phyloP scores from a whole-genome alignment of 2,888 invertebrate genomes.

The Eretmocerus hayati region DNA sequence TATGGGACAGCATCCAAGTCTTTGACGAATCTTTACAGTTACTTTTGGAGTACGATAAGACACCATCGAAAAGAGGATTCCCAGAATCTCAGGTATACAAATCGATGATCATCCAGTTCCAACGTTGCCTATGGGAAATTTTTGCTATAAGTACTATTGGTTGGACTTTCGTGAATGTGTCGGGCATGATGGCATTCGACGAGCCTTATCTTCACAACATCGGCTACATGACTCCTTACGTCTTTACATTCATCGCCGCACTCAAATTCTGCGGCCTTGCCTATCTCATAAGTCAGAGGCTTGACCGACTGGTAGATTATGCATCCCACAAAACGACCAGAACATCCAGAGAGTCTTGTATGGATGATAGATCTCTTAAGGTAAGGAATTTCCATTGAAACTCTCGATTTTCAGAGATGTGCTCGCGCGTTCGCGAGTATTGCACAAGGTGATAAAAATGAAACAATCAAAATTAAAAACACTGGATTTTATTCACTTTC shows the following conservation, averaged over 20 bases:
- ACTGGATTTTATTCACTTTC: too few relatives aligned
- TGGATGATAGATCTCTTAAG: too few relatives aligned
- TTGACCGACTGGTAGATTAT: slow-evolving; percentile 34
- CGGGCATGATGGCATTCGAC: slow-evolving; percentile 34
- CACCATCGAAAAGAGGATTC: slow-evolving; percentile 24
- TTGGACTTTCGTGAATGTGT: slow-evolving; percentile 31
- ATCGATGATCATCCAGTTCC: neutral
- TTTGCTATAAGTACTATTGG: slow-evolving; percentile 21
- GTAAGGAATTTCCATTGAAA: too few relatives aligned
- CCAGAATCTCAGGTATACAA: slow-evolving; percentile 32
- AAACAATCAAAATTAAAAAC: too few relatives aligned
- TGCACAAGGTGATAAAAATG: too few relatives aligned
- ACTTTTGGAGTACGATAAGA: slow-evolving; percentile 30
- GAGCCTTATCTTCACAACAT: slow-evolving; percentile 33
- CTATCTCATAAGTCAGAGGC: slow-evolving; percentile 35
- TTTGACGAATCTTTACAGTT: slow-evolving; percentile 29
- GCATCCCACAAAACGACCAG: too few relatives aligned
- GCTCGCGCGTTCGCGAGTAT: too few relatives aligned
- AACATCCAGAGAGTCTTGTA: too few relatives aligned
- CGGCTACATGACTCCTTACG: slow-evolving; percentile 33
- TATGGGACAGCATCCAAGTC: slow-evolving; percentile 39
- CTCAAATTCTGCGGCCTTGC: slow-evolving; percentile 35
- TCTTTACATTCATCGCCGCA: slow-evolving; percentile 29
- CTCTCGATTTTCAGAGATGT: too few relatives aligned
- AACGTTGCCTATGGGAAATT: slow-evolving; percentile 30